These are phyloP conservation scores for Haliclystus octoradiatus DNA, from an alignment of 30 jellyfish, hydroid and myxozoan genomes.

Conservation along the genomic window DNA sequence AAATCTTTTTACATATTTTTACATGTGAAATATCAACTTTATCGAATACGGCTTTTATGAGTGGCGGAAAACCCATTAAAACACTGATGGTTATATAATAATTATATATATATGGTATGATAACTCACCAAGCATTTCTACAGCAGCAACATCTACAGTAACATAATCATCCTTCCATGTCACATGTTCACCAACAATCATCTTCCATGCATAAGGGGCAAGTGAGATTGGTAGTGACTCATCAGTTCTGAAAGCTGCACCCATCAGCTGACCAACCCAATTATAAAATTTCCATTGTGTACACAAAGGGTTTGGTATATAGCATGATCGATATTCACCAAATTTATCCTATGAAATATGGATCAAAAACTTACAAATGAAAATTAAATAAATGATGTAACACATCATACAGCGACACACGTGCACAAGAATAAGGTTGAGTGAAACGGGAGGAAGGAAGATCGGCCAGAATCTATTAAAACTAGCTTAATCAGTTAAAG, in stretches of 20 bases:
- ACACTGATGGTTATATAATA: too few species aligned
- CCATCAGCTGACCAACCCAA: constrained; percentile 88
- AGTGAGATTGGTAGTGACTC: constrained; percentile 66
- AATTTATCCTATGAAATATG: constrained; percentile 20
- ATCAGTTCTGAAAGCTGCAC: constrained; percentile 78
- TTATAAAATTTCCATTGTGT: constrained; percentile 38
- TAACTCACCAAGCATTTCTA: constrained; percentile 49
- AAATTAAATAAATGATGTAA: too few species aligned
- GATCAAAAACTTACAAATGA: not conserved
- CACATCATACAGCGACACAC: too few species aligned
- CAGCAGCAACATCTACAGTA: constrained; percentile 63
- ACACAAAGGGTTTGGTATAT: constrained; percentile 78
- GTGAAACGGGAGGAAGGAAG: too few species aligned
- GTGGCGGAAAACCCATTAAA: too few species aligned
- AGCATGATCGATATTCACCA: constrained; percentile 73
- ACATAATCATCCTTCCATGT: constrained; percentile 65
- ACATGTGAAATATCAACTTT: too few species aligned
- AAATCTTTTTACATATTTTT: too few species aligned
- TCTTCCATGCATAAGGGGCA: constrained; percentile 79
- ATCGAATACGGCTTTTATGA: too few species aligned
- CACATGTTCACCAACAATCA: constrained; percentile 79
- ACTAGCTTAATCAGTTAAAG: too few species aligned
- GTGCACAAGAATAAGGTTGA: too few species aligned
- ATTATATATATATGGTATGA: too few species aligned
- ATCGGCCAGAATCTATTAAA: too few species aligned